Evolutionary conservation across 2,888 invertebrate species (phyloP), one percentile per base, ranked within the genome.

Genomic region (Agonopterix subpropinquella): DNA sequence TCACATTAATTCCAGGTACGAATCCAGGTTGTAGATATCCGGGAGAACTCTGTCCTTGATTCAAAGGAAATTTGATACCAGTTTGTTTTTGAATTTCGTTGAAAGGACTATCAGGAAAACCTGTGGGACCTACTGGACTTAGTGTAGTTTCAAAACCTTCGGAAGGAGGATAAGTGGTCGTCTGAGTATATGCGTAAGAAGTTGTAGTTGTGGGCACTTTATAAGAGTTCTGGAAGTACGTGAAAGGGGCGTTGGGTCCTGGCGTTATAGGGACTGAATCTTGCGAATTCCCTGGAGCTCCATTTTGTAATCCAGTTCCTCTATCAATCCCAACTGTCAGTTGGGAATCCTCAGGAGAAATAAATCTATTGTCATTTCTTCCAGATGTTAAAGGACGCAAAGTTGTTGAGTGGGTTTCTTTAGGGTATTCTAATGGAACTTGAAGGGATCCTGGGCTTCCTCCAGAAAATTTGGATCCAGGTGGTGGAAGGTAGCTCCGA

Each of bases 401-500:
- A 4, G 54, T 60, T 1, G 56, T 53, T 1, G 61, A 46, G 43
- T 58, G 54, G 3, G 53, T 52, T 51, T 64, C 53, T 49, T 70
- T 68, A 1, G 79, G 77, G 15, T 60, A 62, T 55, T 77, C 70
- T 5, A 79, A 56, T 3, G 83, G 82, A 4, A 58, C 59, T 48
- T 73, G 62, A 10, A 77, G 64, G 11, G 67, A 71, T 28, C 64
- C 75, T 47, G 68, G 64, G 2, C 60, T 65, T 9, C 84, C 82
- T 43, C 79, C 85, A 53, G 84, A 55, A 45, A 64, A 67, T 51
- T 75, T 65, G 1, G 80, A 73, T 50, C 77, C 78, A 1, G 77
- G 72, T 36, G 86, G 85, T 47, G 86, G 85, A 37, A 85, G 70
- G 44, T 85, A 86, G 1, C 65, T 70, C 43, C 77, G 64, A 48